phyloP scores from a whole-genome alignment of 2,888 invertebrate species.

The Agrotis segetum region DNA sequence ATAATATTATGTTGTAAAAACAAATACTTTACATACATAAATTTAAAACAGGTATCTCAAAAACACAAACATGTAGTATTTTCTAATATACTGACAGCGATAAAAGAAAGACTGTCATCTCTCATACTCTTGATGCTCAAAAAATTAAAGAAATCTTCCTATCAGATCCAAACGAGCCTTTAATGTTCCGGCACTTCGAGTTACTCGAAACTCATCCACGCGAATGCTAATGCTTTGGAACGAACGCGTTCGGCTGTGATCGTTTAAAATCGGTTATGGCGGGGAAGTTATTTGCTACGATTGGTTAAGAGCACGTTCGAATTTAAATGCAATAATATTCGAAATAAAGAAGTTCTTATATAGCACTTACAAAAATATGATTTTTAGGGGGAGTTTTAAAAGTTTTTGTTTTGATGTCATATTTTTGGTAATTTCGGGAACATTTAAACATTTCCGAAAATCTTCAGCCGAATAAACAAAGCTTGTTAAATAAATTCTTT shows the following conservation, averaged over 20 bases:
- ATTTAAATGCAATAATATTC: constrained; percentile 25
- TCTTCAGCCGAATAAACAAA: not conserved
- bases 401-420: not conserved
- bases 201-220: constrained; percentile 56
- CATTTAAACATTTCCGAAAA: not conserved
- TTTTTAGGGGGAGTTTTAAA: not conserved
- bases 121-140: constrained; percentile 33
- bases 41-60: not conserved
- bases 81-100: constrained; percentile 18
- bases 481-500: constrained; percentile 7
- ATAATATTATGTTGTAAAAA: not conserved
- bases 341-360: constrained; percentile 20
- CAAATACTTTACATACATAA: not conserved
- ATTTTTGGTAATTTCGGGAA: not conserved
- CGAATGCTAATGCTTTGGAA: constrained; percentile 61
- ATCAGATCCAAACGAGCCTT: constrained; percentile 56
- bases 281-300: constrained; percentile 41
- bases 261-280: constrained; percentile 59
- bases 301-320: constrained; percentile 33
- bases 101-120: constrained; percentile 31
- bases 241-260: constrained; percentile 55
- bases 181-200: constrained; percentile 58
- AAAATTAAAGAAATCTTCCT: constrained; percentile 56
- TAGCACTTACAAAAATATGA: too few relatives aligned
- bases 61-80: not conserved